phyloP scores from a whole-genome alignment of 1,140 invertebrate genomes.

The Dryas iulia region DNA sequence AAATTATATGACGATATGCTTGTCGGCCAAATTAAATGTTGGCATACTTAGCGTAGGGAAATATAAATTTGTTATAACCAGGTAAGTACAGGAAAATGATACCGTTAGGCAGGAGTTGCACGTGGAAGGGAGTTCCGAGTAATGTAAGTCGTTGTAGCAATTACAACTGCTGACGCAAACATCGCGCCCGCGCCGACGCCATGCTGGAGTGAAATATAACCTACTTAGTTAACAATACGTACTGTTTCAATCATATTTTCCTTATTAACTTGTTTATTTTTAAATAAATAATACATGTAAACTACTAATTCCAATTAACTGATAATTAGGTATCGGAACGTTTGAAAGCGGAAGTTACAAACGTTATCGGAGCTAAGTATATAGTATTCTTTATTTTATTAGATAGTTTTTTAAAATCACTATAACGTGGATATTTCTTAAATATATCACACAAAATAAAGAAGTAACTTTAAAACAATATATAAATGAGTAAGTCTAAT shows the following conservation, averaged over 20 bases:
- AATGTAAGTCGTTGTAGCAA: constrained; percentile 15
- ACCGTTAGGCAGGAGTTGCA: constrained; percentile 44
- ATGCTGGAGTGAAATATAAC: constrained; percentile 16
- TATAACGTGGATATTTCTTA: not conserved
- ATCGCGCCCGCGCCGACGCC: not conserved
- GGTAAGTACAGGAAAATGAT: constrained; percentile 55
- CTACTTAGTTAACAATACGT: constrained; percentile 20
- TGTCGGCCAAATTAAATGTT: constrained; percentile 17
- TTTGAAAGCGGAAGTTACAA: not conserved
- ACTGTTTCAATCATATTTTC: constrained; percentile 23
- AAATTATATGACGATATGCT: constrained; percentile 26
- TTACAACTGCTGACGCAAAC: constrained; percentile 3
- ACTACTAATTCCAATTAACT: not conserved
- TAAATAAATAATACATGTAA: not conserved
- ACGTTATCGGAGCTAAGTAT: not conserved
- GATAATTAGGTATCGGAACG: not conserved
- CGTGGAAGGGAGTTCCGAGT: constrained; percentile 60
- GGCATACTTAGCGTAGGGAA: constrained; percentile 37
- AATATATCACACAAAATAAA: too few relatives aligned
- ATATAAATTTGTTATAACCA: constrained; percentile 48
- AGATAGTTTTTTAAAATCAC: not conserved
- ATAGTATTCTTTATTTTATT: not conserved
- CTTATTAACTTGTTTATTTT: constrained; percentile 21
- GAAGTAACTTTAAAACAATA: too few relatives aligned
- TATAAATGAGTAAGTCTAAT: too few relatives aligned